These are phyloP conservation scores for Lepilemur ruficaudatus DNA, from an alignment of 2,797 vertebrate species.

Conservation along the genomic window DNA sequence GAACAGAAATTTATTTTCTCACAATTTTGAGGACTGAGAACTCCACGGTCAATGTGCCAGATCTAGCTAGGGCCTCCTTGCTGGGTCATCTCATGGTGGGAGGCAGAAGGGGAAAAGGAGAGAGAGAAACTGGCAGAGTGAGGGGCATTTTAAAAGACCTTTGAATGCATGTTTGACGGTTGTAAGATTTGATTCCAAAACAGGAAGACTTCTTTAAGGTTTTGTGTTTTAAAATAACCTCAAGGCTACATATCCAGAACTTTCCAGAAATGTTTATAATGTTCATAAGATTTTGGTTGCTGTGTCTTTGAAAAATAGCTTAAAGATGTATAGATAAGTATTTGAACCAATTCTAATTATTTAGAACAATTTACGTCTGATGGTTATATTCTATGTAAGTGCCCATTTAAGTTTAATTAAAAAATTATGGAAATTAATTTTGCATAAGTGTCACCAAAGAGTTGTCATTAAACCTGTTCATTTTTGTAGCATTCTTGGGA, in stretches of 20 bases:
- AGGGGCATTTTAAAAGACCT: not conserved
- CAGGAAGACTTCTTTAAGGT: not conserved
- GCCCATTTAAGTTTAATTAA: constrained; percentile 39
- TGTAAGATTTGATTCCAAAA: not conserved
- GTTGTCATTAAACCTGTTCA: constrained; percentile 32
- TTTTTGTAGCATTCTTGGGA: constrained; percentile 15
- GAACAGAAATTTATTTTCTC: not conserved
- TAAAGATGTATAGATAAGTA: constrained; percentile 10
- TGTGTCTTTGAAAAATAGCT: constrained; percentile 23
- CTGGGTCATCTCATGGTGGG: not conserved
- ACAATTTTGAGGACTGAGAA: not conserved
- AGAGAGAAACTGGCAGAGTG: not conserved
- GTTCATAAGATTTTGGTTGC: not conserved
- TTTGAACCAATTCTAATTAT: constrained; percentile 29
- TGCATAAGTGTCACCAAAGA: constrained; percentile 9
- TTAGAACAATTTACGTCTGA: constrained; percentile 36
- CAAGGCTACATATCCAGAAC: not conserved
- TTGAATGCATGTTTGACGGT: not conserved
- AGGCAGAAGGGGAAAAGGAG: not conserved
- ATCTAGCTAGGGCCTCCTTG: not conserved
- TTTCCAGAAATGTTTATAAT: not conserved
- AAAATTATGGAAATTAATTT: constrained; percentile 37
- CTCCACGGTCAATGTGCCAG: no score
- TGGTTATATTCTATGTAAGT: not conserved
- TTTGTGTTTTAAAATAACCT: constrained; percentile 12